A percentile compares a stretch with the other conserved stretches of the same genome.
Evolutionary conservation across 2,113 vertebrate genomes (phyloP).

Genomic region (Ceyx melanurus): DNA sequence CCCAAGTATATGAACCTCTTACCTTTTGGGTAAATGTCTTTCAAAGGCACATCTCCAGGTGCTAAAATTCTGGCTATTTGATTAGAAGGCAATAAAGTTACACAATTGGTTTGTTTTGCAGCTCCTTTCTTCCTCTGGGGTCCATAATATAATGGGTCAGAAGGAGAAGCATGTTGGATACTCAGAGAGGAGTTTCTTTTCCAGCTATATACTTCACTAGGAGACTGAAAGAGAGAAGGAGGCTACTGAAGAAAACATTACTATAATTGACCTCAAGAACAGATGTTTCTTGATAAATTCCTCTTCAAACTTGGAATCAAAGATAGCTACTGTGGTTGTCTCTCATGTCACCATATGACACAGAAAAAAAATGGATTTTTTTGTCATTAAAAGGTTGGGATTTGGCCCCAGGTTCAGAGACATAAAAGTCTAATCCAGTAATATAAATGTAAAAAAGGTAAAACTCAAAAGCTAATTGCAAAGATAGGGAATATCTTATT

Average conservation of each 20-base stretch:
- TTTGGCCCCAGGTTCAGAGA: background rate
- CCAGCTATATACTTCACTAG: conserved; percentile 92
- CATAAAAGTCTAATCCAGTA: background rate
- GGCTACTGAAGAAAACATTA: background rate
- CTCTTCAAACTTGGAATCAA: background rate
- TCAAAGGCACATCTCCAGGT: conserved; percentile 86
- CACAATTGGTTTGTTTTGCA: conserved; percentile 84
- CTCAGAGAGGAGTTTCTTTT: conserved; percentile 79
- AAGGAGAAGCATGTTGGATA: conserved; percentile 27
- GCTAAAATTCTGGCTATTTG: conserved; percentile 90
- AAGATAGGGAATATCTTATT: background rate
- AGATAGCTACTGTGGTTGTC: background rate
- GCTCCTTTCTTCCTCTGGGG: conserved; percentile 57
- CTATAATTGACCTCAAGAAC: background rate
- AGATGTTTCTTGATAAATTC: background rate
- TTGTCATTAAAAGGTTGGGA: background rate
- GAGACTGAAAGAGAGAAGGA: conserved; percentile 78
- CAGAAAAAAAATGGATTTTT: background rate
- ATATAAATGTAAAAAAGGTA: background rate
- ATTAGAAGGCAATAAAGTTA: conserved; percentile 84
- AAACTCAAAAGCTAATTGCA: background rate
- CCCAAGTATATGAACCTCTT: conserved; percentile 41
- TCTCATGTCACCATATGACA: background rate
- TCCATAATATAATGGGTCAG: conserved; percentile 79
- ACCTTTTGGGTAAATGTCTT: conserved; percentile 94